phyloP scores from a whole-genome alignment of 1,140 invertebrate genomes.

The Schlechtendalia chinensis region DNA sequence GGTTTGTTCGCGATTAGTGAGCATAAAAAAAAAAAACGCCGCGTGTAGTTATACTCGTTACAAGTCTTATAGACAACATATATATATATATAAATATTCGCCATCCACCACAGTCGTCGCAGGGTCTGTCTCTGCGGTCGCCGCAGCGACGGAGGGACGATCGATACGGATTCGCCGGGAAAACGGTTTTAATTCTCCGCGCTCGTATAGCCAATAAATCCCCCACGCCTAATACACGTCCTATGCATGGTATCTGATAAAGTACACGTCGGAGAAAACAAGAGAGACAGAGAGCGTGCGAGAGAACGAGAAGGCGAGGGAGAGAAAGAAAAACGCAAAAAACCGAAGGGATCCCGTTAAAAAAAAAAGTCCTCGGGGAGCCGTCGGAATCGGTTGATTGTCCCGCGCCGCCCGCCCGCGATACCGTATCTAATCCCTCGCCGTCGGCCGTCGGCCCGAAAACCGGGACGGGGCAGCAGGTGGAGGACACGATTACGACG shows the following conservation, averaged over 20 bases:
- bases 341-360: constrained; percentile 48
- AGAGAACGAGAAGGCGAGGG: neutral
- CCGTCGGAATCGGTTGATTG: constrained; percentile 49
- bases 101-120: too few relatives aligned
- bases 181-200: constrained; percentile 38
- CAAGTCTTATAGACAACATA: too few relatives aligned
- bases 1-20: constrained; percentile 45
- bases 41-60: constrained; percentile 10
- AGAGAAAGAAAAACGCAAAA: constrained; percentile 22
- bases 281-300: neutral
- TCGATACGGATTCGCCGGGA: constrained; percentile 26
- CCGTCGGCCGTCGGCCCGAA: neutral
- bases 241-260: constrained; percentile 44
- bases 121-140: neutral
- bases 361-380: constrained; percentile 49
- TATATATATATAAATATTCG: too few relatives aligned
- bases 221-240: constrained; percentile 38
- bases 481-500: constrained; percentile 17
- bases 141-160: neutral
- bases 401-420: neutral
- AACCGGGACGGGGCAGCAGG: neutral
- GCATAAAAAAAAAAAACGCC: neutral
- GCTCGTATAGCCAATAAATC: constrained; percentile 41
- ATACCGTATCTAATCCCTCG: constrained; percentile 45
- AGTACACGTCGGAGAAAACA: neutral